These are phyloP conservation scores for Drosophila kikkawai DNA, from an alignment of 1,140 invertebrate genomes.

Conservation along the genomic window DNA sequence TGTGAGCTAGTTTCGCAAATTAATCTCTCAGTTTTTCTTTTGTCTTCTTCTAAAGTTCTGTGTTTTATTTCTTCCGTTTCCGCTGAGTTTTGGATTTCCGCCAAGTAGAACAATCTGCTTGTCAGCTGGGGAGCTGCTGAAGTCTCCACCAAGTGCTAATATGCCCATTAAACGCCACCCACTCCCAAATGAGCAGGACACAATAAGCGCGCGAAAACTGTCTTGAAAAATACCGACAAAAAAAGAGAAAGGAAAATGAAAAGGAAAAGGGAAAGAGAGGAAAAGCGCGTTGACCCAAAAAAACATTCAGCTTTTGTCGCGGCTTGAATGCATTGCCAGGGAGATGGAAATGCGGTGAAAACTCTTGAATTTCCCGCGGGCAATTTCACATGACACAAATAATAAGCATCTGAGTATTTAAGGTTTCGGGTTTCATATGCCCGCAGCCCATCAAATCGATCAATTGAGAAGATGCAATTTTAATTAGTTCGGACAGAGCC, in stretches of 20 bases:
- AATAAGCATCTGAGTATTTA: slow-evolving; percentile 8
- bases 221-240: slow-evolving; percentile 36
- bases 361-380: slow-evolving; percentile 17
- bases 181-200: slow-evolving; percentile 40
- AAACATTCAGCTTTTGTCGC: slow-evolving; percentile 53
- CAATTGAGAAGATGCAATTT: slow-evolving; percentile 38
- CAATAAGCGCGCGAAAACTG: slow-evolving; percentile 49
- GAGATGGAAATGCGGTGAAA: slow-evolving; percentile 36
- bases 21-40: slow-evolving; percentile 1
- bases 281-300: slow-evolving; percentile 50
- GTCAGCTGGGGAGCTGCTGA: slow-evolving; percentile 17
- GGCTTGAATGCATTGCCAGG: slow-evolving; percentile 37
- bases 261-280: slow-evolving; percentile 8
- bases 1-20: background rate
- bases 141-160: slow-evolving; percentile 43
- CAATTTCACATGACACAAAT: slow-evolving; percentile 18
- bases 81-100: slow-evolving; percentile 21
- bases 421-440: slow-evolving; percentile 5
- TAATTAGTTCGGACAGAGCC: slow-evolving; percentile 35
- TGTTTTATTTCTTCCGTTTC: slow-evolving; percentile 14
- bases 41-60: slow-evolving; percentile 13
- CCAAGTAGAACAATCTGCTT: slow-evolving; percentile 25
- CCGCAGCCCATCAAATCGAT: slow-evolving; percentile 17
- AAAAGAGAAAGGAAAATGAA: slow-evolving; percentile 17
- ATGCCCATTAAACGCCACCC: slow-evolving; percentile 51